Evolutionary conservation across 2,888 invertebrate species (phyloP), one percentile per base, ranked within the genome.

Genomic region (Seladonia tumulorum): DNA sequence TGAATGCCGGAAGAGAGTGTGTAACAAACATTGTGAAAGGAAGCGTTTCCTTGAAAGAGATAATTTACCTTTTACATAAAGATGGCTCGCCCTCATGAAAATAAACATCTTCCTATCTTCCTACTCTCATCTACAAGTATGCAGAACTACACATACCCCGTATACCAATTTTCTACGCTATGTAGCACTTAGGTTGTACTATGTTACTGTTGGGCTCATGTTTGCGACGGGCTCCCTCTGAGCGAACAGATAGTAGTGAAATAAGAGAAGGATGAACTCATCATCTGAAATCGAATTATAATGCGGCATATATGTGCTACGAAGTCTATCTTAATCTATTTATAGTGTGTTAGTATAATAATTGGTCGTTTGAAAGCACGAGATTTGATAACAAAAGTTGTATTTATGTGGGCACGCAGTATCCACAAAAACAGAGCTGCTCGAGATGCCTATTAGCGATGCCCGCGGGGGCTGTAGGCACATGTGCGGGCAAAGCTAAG

Each of bases 201-300:
- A 53, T 53, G 35, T 42, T 68, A n/a, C 22, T 42, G 68, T 5
- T 66, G 35, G 4, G 22, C 42, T 39, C n/a, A 12, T n/a, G 4
- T 5, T n/a, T 42, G 12, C 22, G 22, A n/a, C 5, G 8, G 8
- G 10, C n/a, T 22, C 12, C 35, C 35, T 68, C 10, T 39, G 0
- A 68, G 68, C 10, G 68, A 68, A n/a, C 39, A 68, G 42, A 68
- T 39, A 5, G 39, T 68, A n/a, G 68, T 68, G 42, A 68, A 68
- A 22, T 68, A 68, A 39, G 68, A 68, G n/a, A 68, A 68, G 22
- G 68, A 70, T 0, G 76, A 57, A 42, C 70, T 81, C 14, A 76
- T 16, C 70, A 81, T 45, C 81, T 81, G 16, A 70, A 81, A 81
- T 2, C 2, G 45, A 25, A 25, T 16, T 7, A 2, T 8, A 1